Conservation (phyloP, 1,140 invertebrate genomes). For the Zophobas morio region DNA sequence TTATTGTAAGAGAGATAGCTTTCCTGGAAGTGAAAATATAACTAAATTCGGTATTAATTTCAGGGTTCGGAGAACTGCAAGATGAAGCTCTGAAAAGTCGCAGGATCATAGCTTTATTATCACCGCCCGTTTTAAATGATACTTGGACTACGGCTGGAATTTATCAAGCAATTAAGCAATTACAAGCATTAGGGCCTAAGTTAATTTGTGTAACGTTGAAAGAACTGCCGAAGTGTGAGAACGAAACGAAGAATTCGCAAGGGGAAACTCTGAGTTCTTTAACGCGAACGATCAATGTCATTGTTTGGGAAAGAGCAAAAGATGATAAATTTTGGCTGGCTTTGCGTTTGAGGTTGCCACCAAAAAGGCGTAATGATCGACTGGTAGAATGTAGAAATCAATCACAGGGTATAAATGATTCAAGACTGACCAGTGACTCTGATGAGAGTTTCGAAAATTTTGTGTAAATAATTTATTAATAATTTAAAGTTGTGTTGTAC, state of each 20-base stretch:
- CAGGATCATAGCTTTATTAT: slow-evolving; percentile 61
- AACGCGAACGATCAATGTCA: slow-evolving; percentile 46
- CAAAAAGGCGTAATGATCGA: slow-evolving; percentile 55
- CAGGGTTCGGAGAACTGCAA: slow-evolving; percentile 60
- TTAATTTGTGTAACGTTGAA: slow-evolving; percentile 62
- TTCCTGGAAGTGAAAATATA: neutral
- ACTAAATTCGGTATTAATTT: slow-evolving; percentile 41
- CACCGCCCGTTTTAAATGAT: slow-evolving; percentile 60
- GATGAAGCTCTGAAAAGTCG: slow-evolving; percentile 56
- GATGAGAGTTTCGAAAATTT: slow-evolving; percentile 50
- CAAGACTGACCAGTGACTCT: slow-evolving; percentile 54
- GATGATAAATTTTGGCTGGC: slow-evolving; percentile 62
- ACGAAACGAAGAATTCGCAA: slow-evolving; percentile 61
- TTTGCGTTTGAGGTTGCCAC: slow-evolving; percentile 60
- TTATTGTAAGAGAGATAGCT: slow-evolving; percentile 59
- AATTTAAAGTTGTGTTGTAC: slow-evolving; percentile 36
- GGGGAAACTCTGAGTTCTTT: slow-evolving; percentile 62
- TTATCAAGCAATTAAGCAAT: slow-evolving; percentile 62
- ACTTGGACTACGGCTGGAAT: slow-evolving; percentile 60
- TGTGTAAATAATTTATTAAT: slow-evolving; percentile 56
- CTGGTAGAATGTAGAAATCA: slow-evolving; percentile 24
- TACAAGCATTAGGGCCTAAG: slow-evolving; percentile 57
- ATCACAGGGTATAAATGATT: slow-evolving; percentile 40
- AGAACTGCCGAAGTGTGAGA: slow-evolving; percentile 58
- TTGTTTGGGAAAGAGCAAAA: slow-evolving; percentile 58